Base-by-base conservation (phyloP, 1,140 invertebrate genomes). In the Scaptomyza graminum region DNA sequence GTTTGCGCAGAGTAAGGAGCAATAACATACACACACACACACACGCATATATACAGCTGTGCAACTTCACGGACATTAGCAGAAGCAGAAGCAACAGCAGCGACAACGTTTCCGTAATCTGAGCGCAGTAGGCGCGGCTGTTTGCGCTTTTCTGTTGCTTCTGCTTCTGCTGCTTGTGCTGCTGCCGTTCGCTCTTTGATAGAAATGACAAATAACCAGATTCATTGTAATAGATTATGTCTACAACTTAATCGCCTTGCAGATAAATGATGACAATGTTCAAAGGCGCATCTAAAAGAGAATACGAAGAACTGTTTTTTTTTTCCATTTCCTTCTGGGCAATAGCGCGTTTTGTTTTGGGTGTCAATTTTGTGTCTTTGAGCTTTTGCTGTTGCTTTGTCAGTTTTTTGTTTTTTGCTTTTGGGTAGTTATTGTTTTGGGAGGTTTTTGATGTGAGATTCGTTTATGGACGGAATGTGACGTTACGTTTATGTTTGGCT, bases 141-240 rank as follows among this genome's bases (percentile, higher is more conserved):
- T 88, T 87, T 87, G 83, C 83, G 83, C 83, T 88, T 87, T 87
- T 87, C 83, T 87, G 79, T 57, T 69, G 46, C 37, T 63, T 15
- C 34, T 31, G 34, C 44, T 67, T 28, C 74, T 34, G n/a, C 12
- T 52, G 9, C 52, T 51, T 12, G 13, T 31, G 31, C 50, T 62
- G 16, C 49, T 49, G 16, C 55, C 55, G 46, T 31, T 59, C 54
- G 18, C 66, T 62, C 60, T 89, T 88, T 87, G 83, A 87, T 87
- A 87, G 76, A 81, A 85, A 91, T 91, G 90, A 91, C 90, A 91
- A 91, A 91, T 91, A 91, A 91, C 90, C 75, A 91, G 90, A 91
- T 91, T 90, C 90, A 90, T 91, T 91, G 90, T 91, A 91, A 91
- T 91, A 91, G 90, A 91, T 91, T 91, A 90, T 91, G 90, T 91